phyloP scores from a whole-genome alignment of 2,113 vertebrate species.

The Varanus salvator region DNA sequence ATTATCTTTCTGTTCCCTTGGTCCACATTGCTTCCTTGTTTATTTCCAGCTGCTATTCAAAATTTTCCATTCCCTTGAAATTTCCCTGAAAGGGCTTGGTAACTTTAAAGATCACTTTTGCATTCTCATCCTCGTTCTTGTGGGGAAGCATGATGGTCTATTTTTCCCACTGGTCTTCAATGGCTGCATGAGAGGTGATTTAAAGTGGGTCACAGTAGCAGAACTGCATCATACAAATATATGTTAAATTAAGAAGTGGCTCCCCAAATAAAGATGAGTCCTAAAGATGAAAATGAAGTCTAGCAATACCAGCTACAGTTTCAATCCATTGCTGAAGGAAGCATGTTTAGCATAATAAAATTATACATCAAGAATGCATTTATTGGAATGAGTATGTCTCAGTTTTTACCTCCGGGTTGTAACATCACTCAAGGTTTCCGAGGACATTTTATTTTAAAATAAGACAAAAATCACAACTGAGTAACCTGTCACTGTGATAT shows the following conservation, averaged over 20 bases:
- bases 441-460: constrained; percentile 3
- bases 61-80: background rate
- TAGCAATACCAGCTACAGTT: background rate
- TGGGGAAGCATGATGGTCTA: background rate
- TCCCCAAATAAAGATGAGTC: background rate
- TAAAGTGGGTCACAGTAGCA: background rate
- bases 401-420: background rate
- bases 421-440: background rate
- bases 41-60: background rate
- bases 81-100: background rate
- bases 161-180: background rate
- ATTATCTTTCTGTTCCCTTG: no score
- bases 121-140: background rate
- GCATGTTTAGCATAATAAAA: background rate
- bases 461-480: background rate
- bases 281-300: background rate
- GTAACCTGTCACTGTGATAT: background rate
- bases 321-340: background rate
- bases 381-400: background rate
- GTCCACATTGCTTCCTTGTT: background rate
- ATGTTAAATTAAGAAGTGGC: background rate
- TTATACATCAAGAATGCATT: background rate
- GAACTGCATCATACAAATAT: background rate
- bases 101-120: background rate
- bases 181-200: background rate